Evolutionary conservation across 2,888 invertebrate species (phyloP).

Genomic region (Conus canariensis): DNA sequence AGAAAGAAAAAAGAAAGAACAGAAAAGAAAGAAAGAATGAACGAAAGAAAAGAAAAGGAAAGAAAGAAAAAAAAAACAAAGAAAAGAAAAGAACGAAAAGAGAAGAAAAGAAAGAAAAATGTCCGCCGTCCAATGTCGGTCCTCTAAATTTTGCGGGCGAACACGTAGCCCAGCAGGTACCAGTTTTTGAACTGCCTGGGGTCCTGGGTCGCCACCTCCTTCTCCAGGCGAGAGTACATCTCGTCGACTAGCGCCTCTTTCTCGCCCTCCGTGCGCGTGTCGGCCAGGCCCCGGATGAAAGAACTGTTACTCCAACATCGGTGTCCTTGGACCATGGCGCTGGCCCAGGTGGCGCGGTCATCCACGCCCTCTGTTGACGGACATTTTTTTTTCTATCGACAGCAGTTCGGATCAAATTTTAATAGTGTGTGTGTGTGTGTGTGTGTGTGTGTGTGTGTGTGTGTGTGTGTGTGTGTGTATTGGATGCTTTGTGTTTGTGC

Average conservation of each 20-base stretch:
- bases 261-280: constrained; percentile 31
- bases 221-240: constrained; percentile 32
- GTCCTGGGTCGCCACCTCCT: not conserved
- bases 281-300: constrained; percentile 37
- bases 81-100: not conserved
- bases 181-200: constrained; percentile 21
- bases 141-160: constrained; percentile 21
- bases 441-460: not conserved
- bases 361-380: constrained; percentile 15
- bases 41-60: not conserved
- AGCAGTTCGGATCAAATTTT: no score
- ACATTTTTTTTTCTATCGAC: no score
- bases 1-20: not conserved
- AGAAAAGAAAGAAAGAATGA: not conserved
- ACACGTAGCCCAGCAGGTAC: constrained; percentile 31
- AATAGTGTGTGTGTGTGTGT: no score
- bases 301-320: constrained; percentile 37
- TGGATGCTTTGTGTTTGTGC: not conserved
- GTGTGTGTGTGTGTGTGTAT: not conserved
- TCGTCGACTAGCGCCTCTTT: constrained; percentile 36
- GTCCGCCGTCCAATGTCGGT: not conserved
- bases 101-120: not conserved
- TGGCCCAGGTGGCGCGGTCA: constrained; percentile 29
- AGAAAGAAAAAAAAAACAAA: not conserved
- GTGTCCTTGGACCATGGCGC: not conserved